Evolutionary conservation across 2,888 invertebrate genomes (phyloP), one percentile per base, ranked within the genome.

Genomic region (Ophion obscuratus): DNA sequence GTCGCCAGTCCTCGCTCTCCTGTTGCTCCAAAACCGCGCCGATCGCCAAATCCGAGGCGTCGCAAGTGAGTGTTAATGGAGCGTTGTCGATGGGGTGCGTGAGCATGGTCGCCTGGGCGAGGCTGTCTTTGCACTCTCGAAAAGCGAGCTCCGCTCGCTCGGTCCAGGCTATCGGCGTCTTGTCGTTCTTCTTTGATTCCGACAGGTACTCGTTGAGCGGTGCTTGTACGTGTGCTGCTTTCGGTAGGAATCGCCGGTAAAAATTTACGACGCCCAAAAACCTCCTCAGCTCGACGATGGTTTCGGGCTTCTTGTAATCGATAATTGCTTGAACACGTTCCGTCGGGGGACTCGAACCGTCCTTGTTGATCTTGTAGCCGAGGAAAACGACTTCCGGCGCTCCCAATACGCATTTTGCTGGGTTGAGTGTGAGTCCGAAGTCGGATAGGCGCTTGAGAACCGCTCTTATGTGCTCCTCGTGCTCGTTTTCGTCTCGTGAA

Each of bases 31-130:
- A 66, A 14, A 80, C 73, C 4, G 66, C 64, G 6, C 80, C 80
- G 17, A 80, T 73, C 6, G 73, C 89, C 1, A 79, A 27, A 40
- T 90, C 89, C 0, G 91, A 91, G 0, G 91, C 89, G 53, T 91
- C 90, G 9, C 76, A 75, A 0, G 80, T 59, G 3, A 89, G 61
- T 9, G 66, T 24, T 0, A 87, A 44, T 44, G 57, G 62, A 0
- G 84, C 79, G 27, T 73, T 68, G 4, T 36, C 27, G 2, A 17
- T 27, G 6, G 89, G 89, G 27, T 88, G 87, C 1, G 77, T 83
- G 0, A 89, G 78, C 0, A 87, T 74, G 1, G 84, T 31, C 2
- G 81, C 79, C 5, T 68, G 20, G 0, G 86, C 79, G 10, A 87
- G 64, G 17, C 53, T 68, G 3, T 47, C n/a, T 20, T 86, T 87